phyloP scores from a whole-genome alignment of 2,888 invertebrate species.

The Dioctria linearis region DNA sequence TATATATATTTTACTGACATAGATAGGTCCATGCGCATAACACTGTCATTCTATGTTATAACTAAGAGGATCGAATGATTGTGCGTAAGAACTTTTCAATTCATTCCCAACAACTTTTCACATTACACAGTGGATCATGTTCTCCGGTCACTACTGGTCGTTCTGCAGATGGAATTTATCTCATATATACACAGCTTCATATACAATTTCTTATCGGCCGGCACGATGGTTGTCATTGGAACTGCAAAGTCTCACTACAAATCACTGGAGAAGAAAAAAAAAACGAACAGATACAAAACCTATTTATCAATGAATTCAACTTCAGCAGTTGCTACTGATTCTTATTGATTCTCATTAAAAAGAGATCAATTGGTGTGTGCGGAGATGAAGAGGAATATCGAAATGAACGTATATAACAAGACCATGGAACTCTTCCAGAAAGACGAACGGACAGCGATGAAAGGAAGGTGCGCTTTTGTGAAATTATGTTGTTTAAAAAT shows the following conservation, averaged over 20 bases:
- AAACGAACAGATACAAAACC: neutral
- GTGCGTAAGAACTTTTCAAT: constrained; percentile 7
- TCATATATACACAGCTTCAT: too few relatives aligned
- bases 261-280: neutral
- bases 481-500: neutral
- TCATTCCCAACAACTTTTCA: constrained; percentile 6
- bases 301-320: neutral
- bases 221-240: neutral
- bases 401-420: too few relatives aligned
- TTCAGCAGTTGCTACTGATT: neutral
- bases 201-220: too few relatives aligned
- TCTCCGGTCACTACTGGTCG: neutral
- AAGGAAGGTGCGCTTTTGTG: neutral
- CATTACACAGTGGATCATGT: constrained; percentile 21
- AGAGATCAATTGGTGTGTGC: neutral
- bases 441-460: neutral
- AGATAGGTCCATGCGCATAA: too few relatives aligned
- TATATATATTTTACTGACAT: too few relatives aligned
- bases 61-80: too few relatives aligned
- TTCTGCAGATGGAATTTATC: neutral
- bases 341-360: neutral
- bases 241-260: neutral
- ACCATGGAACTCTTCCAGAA: neutral
- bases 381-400: neutral
- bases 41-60: too few relatives aligned